Evolutionary conservation across 2,888 invertebrate species (phyloP), one percentile per base, ranked within the genome.

Genomic region (Pinctada fucata): DNA sequence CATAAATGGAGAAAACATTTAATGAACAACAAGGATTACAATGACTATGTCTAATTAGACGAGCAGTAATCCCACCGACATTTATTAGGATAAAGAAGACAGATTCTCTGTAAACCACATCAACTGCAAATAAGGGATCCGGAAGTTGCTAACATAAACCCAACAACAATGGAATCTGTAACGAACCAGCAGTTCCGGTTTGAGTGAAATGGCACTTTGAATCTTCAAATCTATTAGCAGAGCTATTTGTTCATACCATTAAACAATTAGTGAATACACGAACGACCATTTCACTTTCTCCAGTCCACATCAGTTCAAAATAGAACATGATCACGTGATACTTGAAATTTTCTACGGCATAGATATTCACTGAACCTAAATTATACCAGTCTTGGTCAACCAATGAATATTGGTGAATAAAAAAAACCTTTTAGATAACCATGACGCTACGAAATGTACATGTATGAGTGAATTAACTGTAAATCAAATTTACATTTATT

Each of bases 71-170:
- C 58, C 58, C 8, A 13, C 58, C 6, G 58, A 10, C 58, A 58
- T 58, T 58, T 58, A 58, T 58, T 58, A 13, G 13, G 58, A 58
- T 58, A 58, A 58, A 58, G 8, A 13, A 58, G 58, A 58, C 58
- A 13, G 58, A 13, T 10, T 13, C 58, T 6, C 13, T 13, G 13
- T 13, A 58, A 58, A 58, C 58, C 58, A 58, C 58, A 58, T 58
- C 13, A 58, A 10, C 6, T 6, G 6, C 6, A 58, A 58, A 10
- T 10, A 6, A 13, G 58, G 58, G 13, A 58, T 10, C 58, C 58
- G 58, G 58, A 58, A 58, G 58, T 58, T 58, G 58, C 58, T 58
- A 58, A 58, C 58, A 58, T 58, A 58, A 58, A 58, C 58, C 58
- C 58, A 58, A 13, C 58, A 58, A 58, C 58, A 58, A 58, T 58